phyloP scores from a whole-genome alignment of 2,797 vertebrate species.

The Dryobates pubescens region DNA sequence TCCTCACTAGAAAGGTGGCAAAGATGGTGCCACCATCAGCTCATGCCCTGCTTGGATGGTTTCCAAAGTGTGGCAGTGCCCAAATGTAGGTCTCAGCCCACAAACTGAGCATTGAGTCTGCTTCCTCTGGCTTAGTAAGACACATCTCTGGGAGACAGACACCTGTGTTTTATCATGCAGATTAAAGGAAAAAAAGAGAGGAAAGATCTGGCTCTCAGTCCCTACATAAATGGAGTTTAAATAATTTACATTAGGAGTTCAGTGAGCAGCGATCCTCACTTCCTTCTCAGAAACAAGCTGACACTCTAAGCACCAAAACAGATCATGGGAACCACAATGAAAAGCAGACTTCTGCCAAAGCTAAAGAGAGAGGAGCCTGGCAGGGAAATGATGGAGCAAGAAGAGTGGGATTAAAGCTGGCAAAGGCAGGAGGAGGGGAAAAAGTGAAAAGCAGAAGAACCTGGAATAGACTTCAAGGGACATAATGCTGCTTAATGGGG shows the following conservation, averaged over 20 bases:
- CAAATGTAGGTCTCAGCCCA: background rate
- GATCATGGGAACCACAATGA: background rate
- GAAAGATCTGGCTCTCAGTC: background rate
- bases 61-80: background rate
- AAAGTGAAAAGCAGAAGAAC: background rate
- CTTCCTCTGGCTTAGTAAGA: background rate
- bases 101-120: rapidly evolving
- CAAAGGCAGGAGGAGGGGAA: background rate
- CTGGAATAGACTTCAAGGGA: background rate
- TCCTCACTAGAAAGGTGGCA: background rate
- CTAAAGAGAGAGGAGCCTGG: background rate
- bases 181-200: background rate
- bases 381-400: background rate
- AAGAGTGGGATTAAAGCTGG: background rate
- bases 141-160: background rate
- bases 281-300: slow-evolving; percentile 20
- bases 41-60: rapidly evolving
- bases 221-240: background rate
- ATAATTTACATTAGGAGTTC: background rate
- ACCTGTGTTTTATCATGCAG: background rate
- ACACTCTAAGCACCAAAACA: background rate
- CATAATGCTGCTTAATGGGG: background rate
- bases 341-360: slow-evolving; percentile 6
- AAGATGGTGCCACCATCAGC: background rate
- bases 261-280: background rate